These are phyloP conservation scores for Amia ocellicauda DNA, from an alignment of 2,113 vertebrate species.

Conservation along the genomic window DNA sequence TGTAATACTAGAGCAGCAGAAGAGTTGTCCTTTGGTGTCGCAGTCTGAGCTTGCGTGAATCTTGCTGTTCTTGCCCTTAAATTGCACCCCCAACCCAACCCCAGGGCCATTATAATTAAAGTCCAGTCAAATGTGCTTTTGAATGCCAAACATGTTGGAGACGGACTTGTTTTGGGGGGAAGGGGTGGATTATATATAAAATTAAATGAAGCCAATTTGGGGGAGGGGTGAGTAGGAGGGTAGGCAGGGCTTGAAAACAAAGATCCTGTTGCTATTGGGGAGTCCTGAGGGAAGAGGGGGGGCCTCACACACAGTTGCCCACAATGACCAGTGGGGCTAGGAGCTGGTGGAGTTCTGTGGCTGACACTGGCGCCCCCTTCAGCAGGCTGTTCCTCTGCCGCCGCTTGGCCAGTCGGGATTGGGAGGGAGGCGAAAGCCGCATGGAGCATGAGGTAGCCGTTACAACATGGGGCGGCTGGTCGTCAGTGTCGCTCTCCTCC, in stretches of 20 bases:
- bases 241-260: too few relatives aligned
- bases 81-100: conserved; percentile 7
- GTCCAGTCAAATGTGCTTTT: conserved; percentile 57
- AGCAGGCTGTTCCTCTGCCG: conserved; percentile 80
- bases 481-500: conserved; percentile 80
- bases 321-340: conserved; percentile 83
- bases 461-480: conserved; percentile 75
- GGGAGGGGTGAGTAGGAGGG: too few relatives aligned
- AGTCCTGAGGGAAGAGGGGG: neutral
- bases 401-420: conserved; percentile 86
- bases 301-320: conserved; percentile 78
- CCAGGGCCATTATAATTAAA: conserved; percentile 8
- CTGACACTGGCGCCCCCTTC: conserved; percentile 66
- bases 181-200: neutral
- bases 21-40: conserved; percentile 70
- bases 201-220: too few relatives aligned
- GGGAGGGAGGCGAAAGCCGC: conserved; percentile 87
- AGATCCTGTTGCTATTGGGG: too few relatives aligned
- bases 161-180: neutral
- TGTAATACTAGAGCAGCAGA: conserved; percentile 67
- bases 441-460: conserved; percentile 80
- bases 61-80: conserved; percentile 23
- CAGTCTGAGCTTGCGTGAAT: conserved; percentile 47
- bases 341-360: conserved; percentile 70
- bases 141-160: conserved; percentile 14